These are phyloP conservation scores for Pteropus alecto DNA, from an alignment of 2,113 vertebrate species.

Conservation along the genomic window DNA sequence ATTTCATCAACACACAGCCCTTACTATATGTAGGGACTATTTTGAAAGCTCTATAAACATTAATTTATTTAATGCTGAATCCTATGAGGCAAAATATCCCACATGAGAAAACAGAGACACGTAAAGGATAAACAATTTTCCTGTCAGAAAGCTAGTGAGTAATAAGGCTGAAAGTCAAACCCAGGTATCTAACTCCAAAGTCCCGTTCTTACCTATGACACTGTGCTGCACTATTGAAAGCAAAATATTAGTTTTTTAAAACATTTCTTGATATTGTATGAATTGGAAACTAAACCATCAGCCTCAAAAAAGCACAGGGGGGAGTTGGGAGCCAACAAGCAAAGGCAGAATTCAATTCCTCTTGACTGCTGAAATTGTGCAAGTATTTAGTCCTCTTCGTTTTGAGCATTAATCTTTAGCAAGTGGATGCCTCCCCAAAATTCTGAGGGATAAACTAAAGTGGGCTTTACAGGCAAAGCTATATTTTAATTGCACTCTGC, in stretches of 20 bases:
- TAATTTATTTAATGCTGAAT: not conserved
- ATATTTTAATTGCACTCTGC: conserved; percentile 42
- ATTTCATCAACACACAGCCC: not conserved
- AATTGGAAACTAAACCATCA: not conserved
- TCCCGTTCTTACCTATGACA: not conserved
- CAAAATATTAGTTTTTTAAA: not conserved
- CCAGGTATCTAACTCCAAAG: not conserved
- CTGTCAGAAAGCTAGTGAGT: not conserved
- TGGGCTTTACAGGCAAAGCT: conserved; percentile 1
- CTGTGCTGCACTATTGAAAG: not conserved
- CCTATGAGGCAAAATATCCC: not conserved
- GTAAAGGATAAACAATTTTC: not conserved
- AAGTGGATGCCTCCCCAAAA: conserved; percentile 42
- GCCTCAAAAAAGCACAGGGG: not conserved
- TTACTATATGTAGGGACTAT: not conserved
- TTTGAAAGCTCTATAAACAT: not conserved
- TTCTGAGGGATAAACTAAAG: conserved; percentile 21
- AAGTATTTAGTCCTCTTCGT: conserved; percentile 54
- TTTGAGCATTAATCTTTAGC: conserved; percentile 46
- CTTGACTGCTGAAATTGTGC: conserved; percentile 38
- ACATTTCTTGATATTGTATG: not conserved
- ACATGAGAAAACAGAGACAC: not conserved
- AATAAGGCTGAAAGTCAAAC: not conserved
- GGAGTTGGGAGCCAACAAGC: not conserved
- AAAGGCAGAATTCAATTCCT: conserved; percentile 42